Percentiles rank a stretch among this genome's conserved stretches.
Conservation (phyloP, 2,113 vertebrate genomes). For the Ariopsis seemanni region DNA sequence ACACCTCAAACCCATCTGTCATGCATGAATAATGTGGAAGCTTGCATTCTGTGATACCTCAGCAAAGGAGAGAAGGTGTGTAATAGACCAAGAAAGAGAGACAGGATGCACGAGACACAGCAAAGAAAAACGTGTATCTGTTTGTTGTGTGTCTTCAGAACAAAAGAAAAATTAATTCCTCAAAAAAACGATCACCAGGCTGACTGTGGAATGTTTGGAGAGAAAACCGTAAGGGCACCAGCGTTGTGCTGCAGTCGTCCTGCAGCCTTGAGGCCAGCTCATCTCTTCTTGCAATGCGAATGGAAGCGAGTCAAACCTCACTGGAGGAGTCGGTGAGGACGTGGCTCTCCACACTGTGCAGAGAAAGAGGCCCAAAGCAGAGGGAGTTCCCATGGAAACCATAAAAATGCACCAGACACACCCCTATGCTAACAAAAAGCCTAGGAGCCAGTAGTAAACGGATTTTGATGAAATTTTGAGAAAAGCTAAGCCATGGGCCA, state of each 20-base stretch:
- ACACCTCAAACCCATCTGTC: constrained; percentile 3
- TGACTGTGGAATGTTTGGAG: neutral
- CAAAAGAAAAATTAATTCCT: neutral
- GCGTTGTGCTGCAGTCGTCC: neutral
- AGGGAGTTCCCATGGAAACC: constrained; percentile 48
- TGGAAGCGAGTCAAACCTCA: neutral
- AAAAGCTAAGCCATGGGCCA: too few species aligned
- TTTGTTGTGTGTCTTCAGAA: neutral
- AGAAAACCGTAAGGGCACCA: too few species aligned
- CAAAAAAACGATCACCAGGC: neutral
- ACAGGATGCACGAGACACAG: neutral
- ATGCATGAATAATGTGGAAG: constrained; percentile 48
- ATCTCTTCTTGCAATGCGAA: neutral
- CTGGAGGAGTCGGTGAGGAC: neutral
- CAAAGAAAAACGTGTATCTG: neutral
- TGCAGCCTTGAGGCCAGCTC: neutral
- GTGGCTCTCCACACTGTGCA: constrained; percentile 3
- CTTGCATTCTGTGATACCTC: constrained; percentile 27
- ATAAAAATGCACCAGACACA: constrained; percentile 16
- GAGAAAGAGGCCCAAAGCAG: neutral
- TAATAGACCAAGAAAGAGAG: constrained; percentile 9
- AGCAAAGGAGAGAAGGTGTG: constrained; percentile 11
- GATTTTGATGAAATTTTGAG: too few species aligned
- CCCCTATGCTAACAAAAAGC: constrained; percentile 22
- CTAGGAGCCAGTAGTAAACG: neutral